These are phyloP conservation scores for Columba janthina DNA, from an alignment of 2,113 vertebrate genomes.

Conservation along the genomic window DNA sequence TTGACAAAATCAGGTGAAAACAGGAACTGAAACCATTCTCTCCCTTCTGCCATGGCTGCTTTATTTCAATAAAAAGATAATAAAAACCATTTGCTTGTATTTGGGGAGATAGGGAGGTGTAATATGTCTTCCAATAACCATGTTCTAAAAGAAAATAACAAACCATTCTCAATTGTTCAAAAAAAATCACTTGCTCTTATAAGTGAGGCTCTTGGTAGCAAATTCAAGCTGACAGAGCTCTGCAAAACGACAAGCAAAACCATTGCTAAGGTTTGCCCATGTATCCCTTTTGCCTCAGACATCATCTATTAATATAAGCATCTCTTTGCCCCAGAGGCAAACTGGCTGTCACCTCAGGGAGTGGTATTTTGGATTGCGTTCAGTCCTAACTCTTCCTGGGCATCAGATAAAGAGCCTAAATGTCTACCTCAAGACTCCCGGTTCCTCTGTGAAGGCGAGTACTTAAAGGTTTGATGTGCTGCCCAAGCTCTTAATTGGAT, in stretches of 20 bases:
- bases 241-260: not conserved
- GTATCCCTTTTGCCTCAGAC: not conserved
- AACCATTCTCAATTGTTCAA: not conserved
- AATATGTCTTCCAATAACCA: not conserved
- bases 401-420: not conserved
- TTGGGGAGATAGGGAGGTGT: not conserved
- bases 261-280: not conserved
- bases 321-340: not conserved
- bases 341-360: not conserved
- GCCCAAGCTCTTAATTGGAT: constrained; percentile 9
- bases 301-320: not conserved
- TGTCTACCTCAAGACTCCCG: not conserved
- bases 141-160: not conserved
- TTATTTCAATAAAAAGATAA: not conserved
- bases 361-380: not conserved
- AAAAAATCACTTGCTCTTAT: not conserved
- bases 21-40: not conserved
- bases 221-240: not conserved
- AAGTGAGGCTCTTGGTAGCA: not conserved
- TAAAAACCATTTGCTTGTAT: not conserved
- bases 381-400: not conserved
- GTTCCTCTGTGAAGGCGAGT: not conserved
- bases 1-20: not conserved
- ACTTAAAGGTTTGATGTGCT: not conserved
- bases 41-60: not conserved